phyloP scores from a whole-genome alignment of 2,888 invertebrate genomes.

The Drosophila mimica region DNA sequence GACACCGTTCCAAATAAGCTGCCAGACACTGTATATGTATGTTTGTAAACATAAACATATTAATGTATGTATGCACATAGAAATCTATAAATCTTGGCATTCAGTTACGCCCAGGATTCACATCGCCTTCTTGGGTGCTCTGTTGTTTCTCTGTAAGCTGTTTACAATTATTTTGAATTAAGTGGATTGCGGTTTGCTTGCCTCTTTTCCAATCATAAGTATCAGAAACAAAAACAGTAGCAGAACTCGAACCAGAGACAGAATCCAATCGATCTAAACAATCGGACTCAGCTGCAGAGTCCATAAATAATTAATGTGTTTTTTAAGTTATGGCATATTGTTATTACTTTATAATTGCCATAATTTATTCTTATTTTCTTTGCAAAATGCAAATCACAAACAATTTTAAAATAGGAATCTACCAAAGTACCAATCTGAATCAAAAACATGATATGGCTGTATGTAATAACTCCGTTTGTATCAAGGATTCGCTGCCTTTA shows the following conservation, averaged over 20 bases:
- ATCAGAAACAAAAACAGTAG: not conserved
- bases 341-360: slow-evolving; percentile 37
- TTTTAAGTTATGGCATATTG: slow-evolving; percentile 27
- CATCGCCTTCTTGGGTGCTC: slow-evolving; percentile 33
- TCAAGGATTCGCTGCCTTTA: not conserved
- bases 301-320: slow-evolving; percentile 49
- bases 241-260: slow-evolving; percentile 3
- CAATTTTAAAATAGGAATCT: not conserved
- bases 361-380: slow-evolving; percentile 32
- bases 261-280: slow-evolving; percentile 17
- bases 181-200: slow-evolving; percentile 54
- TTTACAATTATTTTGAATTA: slow-evolving; percentile 73
- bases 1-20: no score
- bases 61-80: not conserved
- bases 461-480: not conserved
- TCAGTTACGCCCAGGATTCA: slow-evolving; percentile 68
- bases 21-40: no score
- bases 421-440: not conserved
- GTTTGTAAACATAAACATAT: slow-evolving; percentile 4
- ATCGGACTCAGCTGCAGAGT: not conserved
- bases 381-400: not conserved
- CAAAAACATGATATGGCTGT: not conserved
- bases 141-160: slow-evolving; percentile 51
- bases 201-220: not conserved
- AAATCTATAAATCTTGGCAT: slow-evolving; percentile 64